phyloP scores from a whole-genome alignment of 23 tunicate species.

The Diplosoma virens region DNA sequence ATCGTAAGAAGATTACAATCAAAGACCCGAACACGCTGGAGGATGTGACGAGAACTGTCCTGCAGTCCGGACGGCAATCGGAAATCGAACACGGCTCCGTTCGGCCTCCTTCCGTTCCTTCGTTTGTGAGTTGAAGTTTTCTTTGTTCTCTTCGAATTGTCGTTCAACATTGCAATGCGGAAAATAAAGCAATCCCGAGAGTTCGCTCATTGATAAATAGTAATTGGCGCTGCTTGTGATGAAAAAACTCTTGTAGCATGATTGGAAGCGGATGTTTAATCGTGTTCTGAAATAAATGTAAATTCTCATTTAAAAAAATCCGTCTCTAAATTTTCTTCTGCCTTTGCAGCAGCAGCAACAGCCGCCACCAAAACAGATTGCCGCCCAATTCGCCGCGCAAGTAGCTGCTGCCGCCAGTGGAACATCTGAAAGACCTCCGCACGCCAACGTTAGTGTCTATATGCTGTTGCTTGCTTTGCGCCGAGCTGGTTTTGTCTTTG shows the following conservation, averaged over 20 bases:
- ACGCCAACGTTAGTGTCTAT: background rate
- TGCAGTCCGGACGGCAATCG: background rate
- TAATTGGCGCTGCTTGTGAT: background rate
- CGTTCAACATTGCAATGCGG: background rate
- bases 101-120: background rate
- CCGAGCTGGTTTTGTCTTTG: background rate
- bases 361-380: background rate
- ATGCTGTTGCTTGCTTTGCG: background rate
- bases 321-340: no score
- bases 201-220: no score
- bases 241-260: background rate
- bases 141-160: background rate
- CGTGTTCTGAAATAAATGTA: no score
- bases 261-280: no score
- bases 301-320: no score
- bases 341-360: background rate
- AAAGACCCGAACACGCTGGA: slow-evolving; percentile 16
- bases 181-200: no score
- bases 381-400: slow-evolving; percentile 21
- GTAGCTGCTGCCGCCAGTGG: slow-evolving; percentile 11
- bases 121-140: slow-evolving; percentile 6
- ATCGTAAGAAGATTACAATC: background rate
- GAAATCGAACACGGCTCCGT: background rate
- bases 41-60: slow-evolving; percentile 19
- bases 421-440: background rate